Base-by-base conservation (phyloP, 2,888 invertebrate genomes). In the Caradrina clavipalpis region DNA sequence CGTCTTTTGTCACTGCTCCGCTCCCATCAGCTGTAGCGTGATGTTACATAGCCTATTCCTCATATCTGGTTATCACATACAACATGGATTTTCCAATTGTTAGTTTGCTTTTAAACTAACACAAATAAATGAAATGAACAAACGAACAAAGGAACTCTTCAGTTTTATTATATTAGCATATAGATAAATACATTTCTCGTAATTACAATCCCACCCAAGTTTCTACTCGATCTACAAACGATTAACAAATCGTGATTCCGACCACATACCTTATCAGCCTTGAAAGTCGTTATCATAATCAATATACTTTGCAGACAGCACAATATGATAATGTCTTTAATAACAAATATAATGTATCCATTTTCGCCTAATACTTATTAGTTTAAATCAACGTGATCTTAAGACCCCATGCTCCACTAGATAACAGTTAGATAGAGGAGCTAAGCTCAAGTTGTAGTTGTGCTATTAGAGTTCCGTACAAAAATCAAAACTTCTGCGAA, bases 281-380 rank as follows among this genome's bases (percentile, higher is more conserved):
- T 67, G 22, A 39, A 21, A 17, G 57, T 45, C 15, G 4, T 45
- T 76, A 72, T 57, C 70, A 54, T 58, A 76, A 76, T 72, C 31
- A 54, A 22, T 35, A 49, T 19, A 11, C 65, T 65, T 45, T 17
- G 17, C 11, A 47, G n/a, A 10, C 21, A 49, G n/a, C 22, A 73
- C n/a, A 54, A 42, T 6, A 22, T 15, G 15, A 26, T 75, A 31
- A 54, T 75, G 2, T 22, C 39, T 49, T 15, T 50, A 75, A 45
- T 21, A 39, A 39, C 39, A 39, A 39, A 39, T 13, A 2, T 39
- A 39, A 39, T 39, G 39, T 39, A 10, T n/a, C 0, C 0, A 19
- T 51, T 35, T 47, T 17, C 11, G 1, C 5, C 5, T 26, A 17
- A 26, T 61, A 53, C 19, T 1, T 35, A 35, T 35, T 35, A 26